Base-by-base conservation (phyloP, 2,888 invertebrate genomes). In the Penaeus monodon region DNA sequence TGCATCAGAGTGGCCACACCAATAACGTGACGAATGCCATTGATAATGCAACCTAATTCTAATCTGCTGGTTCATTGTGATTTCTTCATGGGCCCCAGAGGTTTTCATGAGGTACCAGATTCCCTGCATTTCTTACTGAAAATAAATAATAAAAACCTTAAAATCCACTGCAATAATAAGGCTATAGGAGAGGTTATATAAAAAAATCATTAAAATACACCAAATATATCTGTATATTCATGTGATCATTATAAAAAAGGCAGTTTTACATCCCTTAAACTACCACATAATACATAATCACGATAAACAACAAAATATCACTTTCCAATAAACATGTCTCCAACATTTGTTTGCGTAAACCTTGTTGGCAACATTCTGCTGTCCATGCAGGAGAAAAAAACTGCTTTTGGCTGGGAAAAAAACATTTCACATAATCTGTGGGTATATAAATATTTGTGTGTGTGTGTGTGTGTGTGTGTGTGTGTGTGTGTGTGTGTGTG, bases 331-430 rank as follows among this genome's bases (percentile, higher is more conserved):
- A 98, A 99, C 97, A 98, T 98, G 92, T 99, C 98, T 77, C 99
- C 99, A 90, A 98, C 97, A 93, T 97, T 96, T 85, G 97, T 97
- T 94, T 97, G 96, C 85, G 98, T 98, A 93, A 98, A 98, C 92
- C 97, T 94, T 88, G 98, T 97, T 44, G 99, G 98, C 91, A 98
- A 96, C 96, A 99, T 97, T 93, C 99, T 94, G 92, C 97, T 97
- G 94, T 99, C 99, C 96, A 99, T 98, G 93, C 99, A 99, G 74
- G 98, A 97, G 93, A 99, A 98, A 94, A 99, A 97, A 89, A 99
- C 96, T 90, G 98, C 98, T 38, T 94, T 97, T 29, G 99, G 99
- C 97, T 99, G 38, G 93, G 92, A 94, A 94, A 92, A 93, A 92
- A 94, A 94, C 92, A 91, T 90, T 90, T 91, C 91, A 91, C 88